Evolutionary conservation across 2,888 invertebrate species (phyloP).

Genomic region (Tenthredo distinguenda): DNA sequence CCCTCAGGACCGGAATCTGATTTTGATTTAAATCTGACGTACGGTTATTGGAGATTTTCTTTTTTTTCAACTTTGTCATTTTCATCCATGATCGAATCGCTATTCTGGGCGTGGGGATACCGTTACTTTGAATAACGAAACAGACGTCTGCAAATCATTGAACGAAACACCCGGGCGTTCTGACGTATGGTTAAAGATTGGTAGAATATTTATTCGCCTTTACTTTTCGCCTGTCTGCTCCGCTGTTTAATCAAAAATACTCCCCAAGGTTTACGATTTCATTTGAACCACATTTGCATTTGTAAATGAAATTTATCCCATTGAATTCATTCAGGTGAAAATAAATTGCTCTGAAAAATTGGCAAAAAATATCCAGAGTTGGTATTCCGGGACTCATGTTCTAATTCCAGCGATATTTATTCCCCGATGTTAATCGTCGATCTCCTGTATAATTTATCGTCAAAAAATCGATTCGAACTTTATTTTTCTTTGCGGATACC

Average conservation of each 20-base stretch:
- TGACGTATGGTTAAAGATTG: background rate
- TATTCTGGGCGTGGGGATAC: background rate
- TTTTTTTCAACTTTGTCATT: background rate
- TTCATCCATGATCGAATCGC: background rate
- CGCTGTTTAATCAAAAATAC: background rate
- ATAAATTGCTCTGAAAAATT: background rate
- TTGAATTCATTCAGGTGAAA: background rate
- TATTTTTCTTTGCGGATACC: background rate
- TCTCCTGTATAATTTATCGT: background rate
- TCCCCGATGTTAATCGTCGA: background rate
- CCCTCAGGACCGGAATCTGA: background rate
- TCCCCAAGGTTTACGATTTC: background rate
- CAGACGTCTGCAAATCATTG: background rate
- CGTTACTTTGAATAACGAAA: background rate
- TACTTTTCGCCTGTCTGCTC: background rate
- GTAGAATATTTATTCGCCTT: background rate
- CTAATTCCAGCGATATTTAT: background rate
- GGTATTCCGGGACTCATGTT: background rate
- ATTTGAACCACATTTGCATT: background rate
- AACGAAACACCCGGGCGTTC: background rate
- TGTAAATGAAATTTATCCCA: background rate
- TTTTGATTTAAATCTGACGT: conserved; percentile 27
- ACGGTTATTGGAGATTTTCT: conserved; percentile 5
- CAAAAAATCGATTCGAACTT: background rate
- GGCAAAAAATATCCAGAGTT: background rate